Evolutionary conservation across 2,113 vertebrate genomes (phyloP), one percentile per base, ranked within the genome.

Genomic region (Ictidomys tridecemlineatus): DNA sequence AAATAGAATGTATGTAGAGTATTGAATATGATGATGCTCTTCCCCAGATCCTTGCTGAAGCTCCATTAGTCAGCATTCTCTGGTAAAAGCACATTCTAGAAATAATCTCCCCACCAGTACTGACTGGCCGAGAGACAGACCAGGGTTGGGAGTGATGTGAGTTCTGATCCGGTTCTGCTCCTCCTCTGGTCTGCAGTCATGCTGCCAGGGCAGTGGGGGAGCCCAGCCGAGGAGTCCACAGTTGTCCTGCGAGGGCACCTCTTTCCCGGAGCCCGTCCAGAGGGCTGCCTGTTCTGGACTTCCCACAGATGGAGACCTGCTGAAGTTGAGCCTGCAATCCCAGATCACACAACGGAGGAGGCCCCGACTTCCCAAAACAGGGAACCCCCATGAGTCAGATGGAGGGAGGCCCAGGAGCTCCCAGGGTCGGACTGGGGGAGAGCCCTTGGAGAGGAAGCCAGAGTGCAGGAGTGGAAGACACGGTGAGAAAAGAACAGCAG

Each of bases 61-160:
- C 13, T 74, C 7, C 42, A 26, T 51, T 89, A 72, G 39, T 51
- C 26, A 61, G 58, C 56, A 56, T 51, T 3, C 48, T 51, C 48
- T 13, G 48, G 48, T 61, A 18, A 79, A 84, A 84, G 32, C 37
- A 2, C n/a, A 7, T 84, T 88, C 65, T 74, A 89, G 73, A 56
- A 72, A 70, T 3, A 4, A 63, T 6, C 8, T 11, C 7, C 17
- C 63, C 9, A 0, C 8, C 39, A 30, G 7, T 4, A 10, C 61
- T 32, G 69, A 89, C 10, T 1, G 32, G 16, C 4, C 37, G 32
- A 12, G 56, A 30, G 48, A 16, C 28, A 58, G 63, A 26, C 8
- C 0, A 2, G 8, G 0, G 18, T 11, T 3, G 45, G 16, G 12
- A 65, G 26, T 11, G 51, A 3, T 7, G 24, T 61, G 32, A 28